Conservation (phyloP, 1,140 invertebrate genomes). For the Caenorhabditis inopinata region DNA sequence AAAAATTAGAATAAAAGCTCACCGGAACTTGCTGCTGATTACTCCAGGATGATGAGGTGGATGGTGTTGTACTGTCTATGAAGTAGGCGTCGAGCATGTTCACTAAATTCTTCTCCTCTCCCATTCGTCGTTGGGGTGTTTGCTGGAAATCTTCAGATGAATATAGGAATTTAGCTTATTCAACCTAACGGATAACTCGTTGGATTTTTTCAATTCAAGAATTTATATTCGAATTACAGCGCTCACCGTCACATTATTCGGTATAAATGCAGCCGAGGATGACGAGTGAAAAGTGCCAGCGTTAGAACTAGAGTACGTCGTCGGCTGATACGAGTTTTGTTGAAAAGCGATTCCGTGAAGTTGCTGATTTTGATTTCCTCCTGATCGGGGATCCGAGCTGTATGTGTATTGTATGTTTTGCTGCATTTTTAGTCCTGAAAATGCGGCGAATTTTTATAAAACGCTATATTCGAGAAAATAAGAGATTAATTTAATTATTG, state of each 20-base stretch:
- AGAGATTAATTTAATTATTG: too few species aligned
- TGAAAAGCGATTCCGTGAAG: not conserved
- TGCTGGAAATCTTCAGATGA: not conserved
- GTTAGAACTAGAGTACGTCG: not conserved
- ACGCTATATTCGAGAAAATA: too few species aligned
- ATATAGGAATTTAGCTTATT: too few species aligned
- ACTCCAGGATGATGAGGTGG: not conserved
- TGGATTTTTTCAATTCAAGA: too few species aligned
- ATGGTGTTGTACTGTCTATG: conserved; percentile 4
- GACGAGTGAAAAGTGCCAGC: not conserved
- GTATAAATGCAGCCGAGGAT: not conserved
- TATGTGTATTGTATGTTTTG: not conserved
- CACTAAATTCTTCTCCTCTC: not conserved
- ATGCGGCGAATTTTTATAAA: too few species aligned
- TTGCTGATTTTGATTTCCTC: conserved; percentile 21
- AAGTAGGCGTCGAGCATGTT: conserved; percentile 26
- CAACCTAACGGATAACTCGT: too few species aligned
- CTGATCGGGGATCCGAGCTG: conserved; percentile 3
- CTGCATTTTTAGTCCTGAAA: conserved; percentile 7
- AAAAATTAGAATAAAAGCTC: not conserved
- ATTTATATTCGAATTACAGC: not conserved
- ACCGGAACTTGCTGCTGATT: conserved; percentile 14
- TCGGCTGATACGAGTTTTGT: conserved; percentile 14
- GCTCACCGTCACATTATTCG: not conserved
- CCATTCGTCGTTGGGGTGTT: not conserved